phyloP scores from a whole-genome alignment of 2,797 vertebrate species.

The Glyptemys insculpta region DNA sequence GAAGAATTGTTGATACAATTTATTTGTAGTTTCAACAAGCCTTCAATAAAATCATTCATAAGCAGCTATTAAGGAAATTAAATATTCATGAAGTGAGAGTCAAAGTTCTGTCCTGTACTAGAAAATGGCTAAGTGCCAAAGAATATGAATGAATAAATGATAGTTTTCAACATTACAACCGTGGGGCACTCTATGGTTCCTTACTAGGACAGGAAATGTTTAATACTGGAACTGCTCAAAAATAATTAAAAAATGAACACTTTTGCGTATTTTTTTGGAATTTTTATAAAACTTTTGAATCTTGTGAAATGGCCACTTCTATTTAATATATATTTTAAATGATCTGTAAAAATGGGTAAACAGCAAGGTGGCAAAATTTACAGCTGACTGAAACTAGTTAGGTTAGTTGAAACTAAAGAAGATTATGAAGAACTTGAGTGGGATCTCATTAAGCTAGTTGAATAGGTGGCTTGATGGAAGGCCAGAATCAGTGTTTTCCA shows the following conservation, averaged over 20 bases:
- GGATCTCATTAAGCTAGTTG: conserved; percentile 59
- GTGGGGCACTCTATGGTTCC: not conserved
- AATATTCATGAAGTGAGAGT: not conserved
- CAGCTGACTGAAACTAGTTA: conserved; percentile 17
- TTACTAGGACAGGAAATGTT: not conserved
- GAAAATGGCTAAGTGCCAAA: not conserved
- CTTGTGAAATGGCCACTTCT: not conserved
- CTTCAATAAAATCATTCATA: not conserved
- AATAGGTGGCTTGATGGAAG: conserved; percentile 48
- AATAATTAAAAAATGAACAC: not conserved
- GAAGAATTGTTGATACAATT: not conserved
- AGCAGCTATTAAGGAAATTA: not conserved
- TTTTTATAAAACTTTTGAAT: not conserved
- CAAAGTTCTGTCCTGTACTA: not conserved
- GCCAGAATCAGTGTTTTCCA: conserved; percentile 60
- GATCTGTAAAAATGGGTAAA: conserved; percentile 33
- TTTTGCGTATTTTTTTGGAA: not conserved
- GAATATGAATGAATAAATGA: not conserved
- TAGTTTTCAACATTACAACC: not conserved
- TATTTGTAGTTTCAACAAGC: conserved; percentile 3
- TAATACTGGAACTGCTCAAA: not conserved
- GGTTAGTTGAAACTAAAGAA: conserved; percentile 57
- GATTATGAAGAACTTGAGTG: conserved; percentile 66
- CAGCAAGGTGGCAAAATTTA: conserved; percentile 8
- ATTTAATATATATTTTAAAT: fast-evolving